Conservation (phyloP, 1,140 invertebrate species). For the Saxidomus purpurata region DNA sequence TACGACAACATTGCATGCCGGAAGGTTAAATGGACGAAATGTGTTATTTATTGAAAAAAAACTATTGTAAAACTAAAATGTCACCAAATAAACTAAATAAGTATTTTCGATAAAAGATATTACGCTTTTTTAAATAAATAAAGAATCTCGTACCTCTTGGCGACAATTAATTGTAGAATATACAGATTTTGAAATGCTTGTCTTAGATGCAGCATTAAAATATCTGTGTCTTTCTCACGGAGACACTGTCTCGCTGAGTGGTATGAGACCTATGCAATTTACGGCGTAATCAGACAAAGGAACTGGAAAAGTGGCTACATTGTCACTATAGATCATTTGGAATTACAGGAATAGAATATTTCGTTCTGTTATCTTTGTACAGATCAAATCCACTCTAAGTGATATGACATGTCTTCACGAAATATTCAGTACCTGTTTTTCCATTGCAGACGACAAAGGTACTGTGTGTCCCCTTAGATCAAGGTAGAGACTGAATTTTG, state of each 20-base stretch:
- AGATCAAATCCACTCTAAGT: neutral
- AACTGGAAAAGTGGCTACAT: neutral
- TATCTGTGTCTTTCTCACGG: neutral
- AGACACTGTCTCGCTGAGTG: neutral
- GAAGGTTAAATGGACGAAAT: too few relatives aligned
- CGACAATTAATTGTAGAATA: neutral
- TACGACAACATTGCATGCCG: too few relatives aligned
- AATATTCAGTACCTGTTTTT: neutral
- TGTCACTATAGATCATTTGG: neutral
- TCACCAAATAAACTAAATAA: too few relatives aligned
- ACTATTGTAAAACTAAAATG: too few relatives aligned
- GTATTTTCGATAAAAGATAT: too few relatives aligned
- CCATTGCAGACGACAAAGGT: neutral
- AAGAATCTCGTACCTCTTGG: neutral
- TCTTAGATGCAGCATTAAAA: neutral
- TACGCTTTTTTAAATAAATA: too few relatives aligned
- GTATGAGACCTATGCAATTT: constrained; percentile 11
- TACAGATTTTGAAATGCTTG: neutral
- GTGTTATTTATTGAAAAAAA: too few relatives aligned
- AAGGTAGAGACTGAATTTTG: neutral
- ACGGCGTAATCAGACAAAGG: neutral
- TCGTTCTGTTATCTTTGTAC: neutral
- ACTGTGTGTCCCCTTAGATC: neutral
- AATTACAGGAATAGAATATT: neutral
- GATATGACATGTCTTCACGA: neutral